A percentile compares a stretch with the other conserved stretches of the same genome.
Evolutionary conservation across 2,888 invertebrate genomes (phyloP).

Genomic region (Lepas anatifera): DNA sequence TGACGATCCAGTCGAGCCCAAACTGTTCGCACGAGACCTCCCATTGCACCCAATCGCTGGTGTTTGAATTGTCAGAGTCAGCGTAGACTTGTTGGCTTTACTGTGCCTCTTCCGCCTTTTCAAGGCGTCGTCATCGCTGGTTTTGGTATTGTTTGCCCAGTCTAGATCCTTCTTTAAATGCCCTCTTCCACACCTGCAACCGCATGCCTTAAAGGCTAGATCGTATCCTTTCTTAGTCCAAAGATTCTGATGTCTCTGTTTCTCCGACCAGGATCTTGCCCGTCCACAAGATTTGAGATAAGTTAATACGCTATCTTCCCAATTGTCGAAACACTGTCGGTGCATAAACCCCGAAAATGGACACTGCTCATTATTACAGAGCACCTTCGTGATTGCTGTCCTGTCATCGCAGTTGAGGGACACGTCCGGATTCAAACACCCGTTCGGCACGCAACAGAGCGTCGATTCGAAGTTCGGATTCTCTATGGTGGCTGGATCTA

Average conservation of each 20-base stretch:
- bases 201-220: conserved; percentile 86
- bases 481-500: conserved; percentile 27
- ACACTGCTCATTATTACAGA: conserved; percentile 91
- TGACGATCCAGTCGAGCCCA: conserved; percentile 35
- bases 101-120: conserved; percentile 56
- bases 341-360: conserved; percentile 85
- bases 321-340: conserved; percentile 84
- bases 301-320: conserved; percentile 79
- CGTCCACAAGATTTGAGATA: conserved; percentile 82
- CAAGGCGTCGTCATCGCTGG: conserved; percentile 43
- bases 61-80: conserved; percentile 28
- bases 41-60: conserved; percentile 16
- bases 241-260: conserved; percentile 83
- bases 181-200: conserved; percentile 83
- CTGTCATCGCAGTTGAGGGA: conserved; percentile 31
- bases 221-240: conserved; percentile 99
- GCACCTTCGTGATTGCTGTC: conserved; percentile 54
- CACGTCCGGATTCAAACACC: conserved; percentile 31
- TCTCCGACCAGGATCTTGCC: conserved; percentile 87
- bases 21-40: conserved; percentile 32
- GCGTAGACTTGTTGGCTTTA: conserved; percentile 47
- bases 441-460: conserved; percentile 68
- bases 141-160: conserved; percentile 59
- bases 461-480: conserved; percentile 41
- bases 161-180: conserved; percentile 89